Base-by-base conservation (phyloP, 35 echinoderm and acorn worm species). In the Lytechinus variegatus region DNA sequence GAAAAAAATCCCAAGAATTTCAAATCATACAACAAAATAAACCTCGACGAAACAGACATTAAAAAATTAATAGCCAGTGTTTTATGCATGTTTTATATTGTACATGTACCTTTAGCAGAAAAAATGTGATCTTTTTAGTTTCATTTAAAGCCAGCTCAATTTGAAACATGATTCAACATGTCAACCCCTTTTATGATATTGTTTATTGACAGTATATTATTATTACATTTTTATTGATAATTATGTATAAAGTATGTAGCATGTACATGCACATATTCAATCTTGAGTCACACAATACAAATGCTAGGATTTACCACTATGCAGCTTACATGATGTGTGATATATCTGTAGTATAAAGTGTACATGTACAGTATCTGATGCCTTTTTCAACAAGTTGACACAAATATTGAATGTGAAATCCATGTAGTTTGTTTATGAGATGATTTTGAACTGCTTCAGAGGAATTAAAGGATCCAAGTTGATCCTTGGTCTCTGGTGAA, bases 391-490 rank as follows among this genome's bases (percentile, higher is more conserved):
- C 66, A 79, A 79, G 66, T 16, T 79, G 24, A 79, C 8, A 24
- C 66, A 79, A 79, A 16, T 16, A 79, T n/a, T 79, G 19, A 3
- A 79, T 79, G 19, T 24, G 66, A 24, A 79, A 79, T 79, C 19
- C 66, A 79, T 79, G 7, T n/a, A 79, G 66, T 79, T 79, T 79
- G 66, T 79, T 79, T 79, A 79, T 79, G 66, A 79, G 66, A 79
- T 79, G 66, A 79, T 79, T 79, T 24, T 24, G 19, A 79, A 16
- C 66, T 24, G 16, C 66, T 79, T 79, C 24, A 54, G 21, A 8
- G n/a, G 66, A 79, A 79, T 79, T 79, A 79, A 5, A 7, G 66
- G 66, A 79, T 79, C n/a, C n/a, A 79, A 19, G 6, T 79, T 79
- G 66, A 79, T 79, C 66, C 66, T 79, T 79, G 66, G 12, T 79